Evolutionary conservation across 1,140 invertebrate genomes (phyloP), one percentile per base, ranked within the genome.

Genomic region (Cherax destructor): DNA sequence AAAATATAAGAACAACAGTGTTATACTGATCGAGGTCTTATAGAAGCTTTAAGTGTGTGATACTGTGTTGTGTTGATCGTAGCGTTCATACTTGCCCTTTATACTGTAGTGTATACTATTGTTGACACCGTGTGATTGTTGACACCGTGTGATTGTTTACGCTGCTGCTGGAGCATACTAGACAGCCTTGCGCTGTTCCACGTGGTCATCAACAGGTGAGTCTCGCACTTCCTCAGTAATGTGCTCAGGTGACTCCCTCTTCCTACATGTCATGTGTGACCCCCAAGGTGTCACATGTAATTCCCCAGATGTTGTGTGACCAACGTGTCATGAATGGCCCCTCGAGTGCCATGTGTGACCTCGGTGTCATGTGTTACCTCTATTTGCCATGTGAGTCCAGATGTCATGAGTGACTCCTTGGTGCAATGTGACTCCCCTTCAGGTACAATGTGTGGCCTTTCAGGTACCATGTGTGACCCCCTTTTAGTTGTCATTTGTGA

Each of bases 181-280:
- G 4, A 30, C n/a, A 4, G 24, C 69, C 69, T 30, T 13, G 7
- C 52, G 52, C 52, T 13, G 7, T 4, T 56, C 0, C 21, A 24
- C 24, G 69, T 30, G 69, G 6, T 30, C 81, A 24, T 65, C 59
- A 65, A 83, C 59, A 83, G 81, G 81, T 83, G 59, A 83, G 81
- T 69, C 30, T 9, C 10, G 18, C 61, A 69, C 18, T 41, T 41
- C 30, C 30, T 41, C 30, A 2, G 30, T 41, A 41, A 1, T 41
- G 30, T 41, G 30, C 30, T 41, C 30, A 41, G 30, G 30, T 41
- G 30, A 41, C 30, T 41, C 30, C 30, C 30, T 41, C 30, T 41
- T 41, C 30, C 0, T 41, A 41, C 0, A 41, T 41, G 30, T 2
- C 2, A 41, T 41, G 30, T 41, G 30, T 41, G 30, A 41, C 30